Base-by-base conservation (phyloP, 2,797 vertebrate genomes). In the Pagetopsis macropterus region DNA sequence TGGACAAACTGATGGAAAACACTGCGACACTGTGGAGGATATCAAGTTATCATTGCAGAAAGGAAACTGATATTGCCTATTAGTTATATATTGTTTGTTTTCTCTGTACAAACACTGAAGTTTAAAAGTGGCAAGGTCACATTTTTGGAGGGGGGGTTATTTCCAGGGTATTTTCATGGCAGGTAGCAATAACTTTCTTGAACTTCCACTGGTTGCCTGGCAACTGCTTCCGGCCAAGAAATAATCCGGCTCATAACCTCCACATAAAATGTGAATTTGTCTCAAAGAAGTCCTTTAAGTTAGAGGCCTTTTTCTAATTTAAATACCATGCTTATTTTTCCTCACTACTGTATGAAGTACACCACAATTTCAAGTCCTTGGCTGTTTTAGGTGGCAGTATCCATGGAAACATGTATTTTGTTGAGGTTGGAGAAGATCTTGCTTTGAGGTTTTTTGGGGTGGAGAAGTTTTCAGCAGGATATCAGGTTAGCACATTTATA, bases 401-500 rank as follows among this genome's bases (percentile, higher is more conserved):
- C 77, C 63, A 70, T 66, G 51, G 75, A 74, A 83, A 83, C 62
- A 17, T 46, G 9, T 67, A 48, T 78, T 77, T 73, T 76, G 65
- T 58, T 84, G 70, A 79, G 74, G 78, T 78, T 81, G 67, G 65
- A 77, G 41, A 44, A 51, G 73, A 72, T 31, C 4, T 33, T 46
- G 65, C 64, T 71, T 23, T 19, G 52, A 13, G 62, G 50, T 84
- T 79, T 85, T 84, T 41, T 73, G 63, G 48, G 65, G 76, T 62
- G 71, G 33, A 75, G 52, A 79, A n/a, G 21, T 66, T 78, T 81
- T 74, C 54, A 82, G 62, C 40, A 71, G 48, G 63, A 67, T 80
- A 83, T 87, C 72, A 76, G 45, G 65, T 87, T 65, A 69, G 79
- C 52, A 57, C 50, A 87, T 70, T 65, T 50, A 75, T 14, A 67